Conservation (phyloP, 2,113 vertebrate genomes). For the Prietella phreatophila region DNA sequence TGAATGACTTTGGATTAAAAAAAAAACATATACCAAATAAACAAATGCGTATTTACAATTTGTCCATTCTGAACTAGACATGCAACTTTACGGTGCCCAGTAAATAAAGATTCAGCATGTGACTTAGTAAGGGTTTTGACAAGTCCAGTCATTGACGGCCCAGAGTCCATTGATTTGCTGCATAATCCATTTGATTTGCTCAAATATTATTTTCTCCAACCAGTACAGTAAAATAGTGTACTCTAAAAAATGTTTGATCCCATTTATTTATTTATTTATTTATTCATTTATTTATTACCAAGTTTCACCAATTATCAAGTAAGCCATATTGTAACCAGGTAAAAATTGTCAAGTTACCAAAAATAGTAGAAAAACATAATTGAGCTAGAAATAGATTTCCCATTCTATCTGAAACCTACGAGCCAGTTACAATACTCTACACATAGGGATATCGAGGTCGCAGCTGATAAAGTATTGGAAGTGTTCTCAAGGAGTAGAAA, state of each 20-base stretch:
- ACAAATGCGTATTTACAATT: background rate
- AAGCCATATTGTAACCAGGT: too few relatives aligned
- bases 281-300: too few relatives aligned
- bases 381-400: background rate
- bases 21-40: background rate
- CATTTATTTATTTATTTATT: too few relatives aligned
- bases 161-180: too few relatives aligned
- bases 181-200: too few relatives aligned
- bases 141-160: background rate
- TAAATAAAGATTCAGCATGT: background rate
- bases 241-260: too few relatives aligned
- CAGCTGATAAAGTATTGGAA: background rate
- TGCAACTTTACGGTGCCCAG: background rate
- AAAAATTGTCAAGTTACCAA: too few relatives aligned
- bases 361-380: too few relatives aligned
- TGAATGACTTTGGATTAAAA: background rate
- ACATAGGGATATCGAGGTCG: too few relatives aligned
- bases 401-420: background rate
- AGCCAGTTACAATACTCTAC: background rate
- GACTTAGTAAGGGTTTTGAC: background rate
- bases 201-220: background rate
- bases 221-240: background rate
- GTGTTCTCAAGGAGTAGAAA: background rate
- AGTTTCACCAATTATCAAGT: too few relatives aligned
- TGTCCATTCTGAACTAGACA: background rate